Evolutionary conservation across 2,113 vertebrate species (phyloP).

Genomic region (Varanus komodoensis): DNA sequence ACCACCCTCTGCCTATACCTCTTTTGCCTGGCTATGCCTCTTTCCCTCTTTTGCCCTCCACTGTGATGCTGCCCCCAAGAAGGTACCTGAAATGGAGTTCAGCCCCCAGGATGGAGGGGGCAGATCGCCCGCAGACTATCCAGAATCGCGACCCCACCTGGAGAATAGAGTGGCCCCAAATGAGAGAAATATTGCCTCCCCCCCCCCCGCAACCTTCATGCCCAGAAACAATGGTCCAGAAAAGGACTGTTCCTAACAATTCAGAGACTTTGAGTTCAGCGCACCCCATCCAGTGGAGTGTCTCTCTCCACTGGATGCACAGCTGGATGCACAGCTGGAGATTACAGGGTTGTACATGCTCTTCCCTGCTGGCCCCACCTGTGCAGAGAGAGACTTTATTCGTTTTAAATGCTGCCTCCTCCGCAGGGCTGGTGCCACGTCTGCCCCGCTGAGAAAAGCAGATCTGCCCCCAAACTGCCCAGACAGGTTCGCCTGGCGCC

Average conservation of each 20-base stretch:
- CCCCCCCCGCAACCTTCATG: neutral
- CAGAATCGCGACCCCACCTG: neutral
- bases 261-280: neutral
- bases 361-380: slow-evolving; percentile 36
- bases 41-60: too few species aligned
- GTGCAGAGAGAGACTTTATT: slow-evolving; percentile 38
- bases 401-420: slow-evolving; percentile 37
- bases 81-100: neutral
- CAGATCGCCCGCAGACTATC: neutral
- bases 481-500: too few species aligned
- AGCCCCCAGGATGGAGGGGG: neutral
- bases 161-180: neutral
- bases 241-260: neutral
- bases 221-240: neutral
- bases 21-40: too few species aligned
- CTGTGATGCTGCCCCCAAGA: neutral
- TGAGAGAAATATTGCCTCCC: neutral
- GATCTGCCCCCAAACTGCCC: neutral
- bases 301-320: neutral
- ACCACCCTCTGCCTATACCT: too few species aligned
- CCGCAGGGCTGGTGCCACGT: slow-evolving; percentile 36
- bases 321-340: neutral
- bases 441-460: neutral
- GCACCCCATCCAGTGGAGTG: neutral
- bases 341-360: slow-evolving; percentile 44